Conservation (phyloP, 2,888 invertebrate genomes). For the Caenorhabditis angaria region DNA sequence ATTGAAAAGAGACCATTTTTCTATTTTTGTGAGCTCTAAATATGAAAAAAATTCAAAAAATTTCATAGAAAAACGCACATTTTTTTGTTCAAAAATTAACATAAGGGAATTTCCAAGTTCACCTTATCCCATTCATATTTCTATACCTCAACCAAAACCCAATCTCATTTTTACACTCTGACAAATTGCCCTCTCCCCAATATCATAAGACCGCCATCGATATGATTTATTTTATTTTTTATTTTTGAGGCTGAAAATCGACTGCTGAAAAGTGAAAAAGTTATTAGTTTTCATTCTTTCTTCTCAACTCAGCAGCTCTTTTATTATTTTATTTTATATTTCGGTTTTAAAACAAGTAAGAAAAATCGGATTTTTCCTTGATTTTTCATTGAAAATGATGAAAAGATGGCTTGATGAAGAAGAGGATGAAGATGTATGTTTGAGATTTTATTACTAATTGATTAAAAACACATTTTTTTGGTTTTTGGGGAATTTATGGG, state of each 20-base stretch:
- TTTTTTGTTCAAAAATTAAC: too few species aligned
- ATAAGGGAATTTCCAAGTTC: too few species aligned
- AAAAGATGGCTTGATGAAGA: neutral
- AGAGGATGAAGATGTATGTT: neutral
- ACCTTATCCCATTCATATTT: neutral
- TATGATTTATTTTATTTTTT: neutral
- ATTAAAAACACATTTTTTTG: neutral
- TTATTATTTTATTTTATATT: neutral
- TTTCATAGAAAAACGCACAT: too few species aligned
- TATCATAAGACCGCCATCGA: conserved; percentile 13
- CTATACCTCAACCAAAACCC: neutral
- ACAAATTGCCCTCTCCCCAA: conserved; percentile 4
- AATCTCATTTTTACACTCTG: neutral
- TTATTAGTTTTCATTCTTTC: conserved; percentile 1
- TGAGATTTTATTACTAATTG: too few species aligned
- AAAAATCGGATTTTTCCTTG: too few species aligned
- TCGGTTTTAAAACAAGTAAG: too few species aligned
- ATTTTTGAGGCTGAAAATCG: conserved; percentile 10
- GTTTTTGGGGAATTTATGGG: too few species aligned
- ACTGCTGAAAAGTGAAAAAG: conserved; percentile 6
- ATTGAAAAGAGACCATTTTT: too few species aligned
- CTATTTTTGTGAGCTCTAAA: too few species aligned
- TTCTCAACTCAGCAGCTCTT: neutral
- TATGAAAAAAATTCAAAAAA: too few species aligned
- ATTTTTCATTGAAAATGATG: neutral